Percentiles rank a stretch among this genome's conserved stretches.
These are phyloP conservation scores for Crematogaster levior DNA, from an alignment of 2,888 invertebrate species.

Conservation along the genomic window DNA sequence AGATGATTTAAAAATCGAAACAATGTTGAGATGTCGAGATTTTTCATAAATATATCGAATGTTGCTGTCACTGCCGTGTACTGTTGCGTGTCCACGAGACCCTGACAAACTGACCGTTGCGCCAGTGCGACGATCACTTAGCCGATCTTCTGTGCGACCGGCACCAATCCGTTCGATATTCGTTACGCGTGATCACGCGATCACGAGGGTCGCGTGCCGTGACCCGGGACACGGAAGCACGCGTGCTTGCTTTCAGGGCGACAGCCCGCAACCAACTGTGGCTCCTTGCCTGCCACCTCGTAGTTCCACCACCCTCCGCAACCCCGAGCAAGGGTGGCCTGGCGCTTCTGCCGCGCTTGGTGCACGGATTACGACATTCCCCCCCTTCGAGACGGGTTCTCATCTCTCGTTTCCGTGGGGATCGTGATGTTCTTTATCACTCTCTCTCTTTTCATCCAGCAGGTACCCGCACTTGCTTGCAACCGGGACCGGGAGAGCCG, in stretches of 20 bases:
- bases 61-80: not conserved
- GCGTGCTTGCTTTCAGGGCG: conserved; percentile 77
- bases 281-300: conserved; percentile 77
- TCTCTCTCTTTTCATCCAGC: not conserved
- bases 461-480: not conserved
- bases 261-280: conserved; percentile 83
- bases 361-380: conserved; percentile 55
- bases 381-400: conserved; percentile 29
- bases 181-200: conserved; percentile 54
- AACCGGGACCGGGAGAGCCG: not conserved
- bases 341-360: conserved; percentile 66
- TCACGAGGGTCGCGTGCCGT: conserved; percentile 64
- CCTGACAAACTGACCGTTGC: conserved; percentile 6
- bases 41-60: no score
- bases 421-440: not conserved
- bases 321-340: conserved; percentile 55
- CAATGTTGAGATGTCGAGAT: not conserved
- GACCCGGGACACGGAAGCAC: conserved; percentile 43
- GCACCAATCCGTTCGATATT: conserved; percentile 21
- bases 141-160: not conserved
- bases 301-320: conserved; percentile 75
- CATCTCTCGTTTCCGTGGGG: not conserved
- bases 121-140: not conserved
- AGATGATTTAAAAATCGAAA: not conserved
- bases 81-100: not conserved